A percentile compares a stretch with the other conserved stretches of the same genome.
These are phyloP conservation scores for Suricata suricatta DNA, from an alignment of 2,113 vertebrate species.

Conservation along the genomic window DNA sequence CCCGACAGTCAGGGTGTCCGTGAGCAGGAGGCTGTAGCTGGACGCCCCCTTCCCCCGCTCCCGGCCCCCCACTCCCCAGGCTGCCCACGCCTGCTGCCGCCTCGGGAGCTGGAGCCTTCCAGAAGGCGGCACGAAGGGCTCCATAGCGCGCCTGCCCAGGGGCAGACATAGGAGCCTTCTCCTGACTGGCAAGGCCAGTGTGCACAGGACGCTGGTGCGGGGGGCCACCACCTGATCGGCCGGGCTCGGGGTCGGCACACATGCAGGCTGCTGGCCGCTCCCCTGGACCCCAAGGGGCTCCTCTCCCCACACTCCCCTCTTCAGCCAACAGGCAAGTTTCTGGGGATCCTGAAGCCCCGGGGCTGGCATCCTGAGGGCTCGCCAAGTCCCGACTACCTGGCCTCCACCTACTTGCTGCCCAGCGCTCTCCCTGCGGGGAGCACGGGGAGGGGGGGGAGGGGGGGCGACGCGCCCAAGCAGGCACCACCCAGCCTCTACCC, in stretches of 20 bases:
- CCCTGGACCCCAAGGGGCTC: neutral
- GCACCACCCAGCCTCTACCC: rapidly evolving
- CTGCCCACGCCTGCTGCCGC: rapidly evolving
- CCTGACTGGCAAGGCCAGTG: neutral
- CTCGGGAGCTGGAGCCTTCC: neutral
- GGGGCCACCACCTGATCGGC: neutral
- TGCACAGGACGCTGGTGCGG: rapidly evolving
- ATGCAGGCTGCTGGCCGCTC: neutral
- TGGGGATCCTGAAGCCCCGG: neutral
- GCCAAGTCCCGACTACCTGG: neutral
- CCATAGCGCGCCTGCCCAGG: neutral
- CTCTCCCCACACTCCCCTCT: neutral
- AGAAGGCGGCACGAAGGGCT: neutral
- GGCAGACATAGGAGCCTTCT: neutral
- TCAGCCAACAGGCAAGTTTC: neutral
- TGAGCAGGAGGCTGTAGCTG: neutral
- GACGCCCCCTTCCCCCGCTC: neutral
- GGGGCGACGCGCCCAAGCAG: rapidly evolving
- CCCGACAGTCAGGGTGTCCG: rapidly evolving
- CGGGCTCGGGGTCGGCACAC: neutral
- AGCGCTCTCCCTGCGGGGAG: neutral
- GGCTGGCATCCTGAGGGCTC: rapidly evolving
- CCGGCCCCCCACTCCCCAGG: neutral
- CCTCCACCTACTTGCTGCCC: neutral
- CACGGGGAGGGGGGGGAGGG: rapidly evolving